A percentile compares a stretch with the other conserved stretches of the same genome.
phyloP scores from a whole-genome alignment of 2,797 vertebrate genomes.

The Acrossocheilus fasciatus region DNA sequence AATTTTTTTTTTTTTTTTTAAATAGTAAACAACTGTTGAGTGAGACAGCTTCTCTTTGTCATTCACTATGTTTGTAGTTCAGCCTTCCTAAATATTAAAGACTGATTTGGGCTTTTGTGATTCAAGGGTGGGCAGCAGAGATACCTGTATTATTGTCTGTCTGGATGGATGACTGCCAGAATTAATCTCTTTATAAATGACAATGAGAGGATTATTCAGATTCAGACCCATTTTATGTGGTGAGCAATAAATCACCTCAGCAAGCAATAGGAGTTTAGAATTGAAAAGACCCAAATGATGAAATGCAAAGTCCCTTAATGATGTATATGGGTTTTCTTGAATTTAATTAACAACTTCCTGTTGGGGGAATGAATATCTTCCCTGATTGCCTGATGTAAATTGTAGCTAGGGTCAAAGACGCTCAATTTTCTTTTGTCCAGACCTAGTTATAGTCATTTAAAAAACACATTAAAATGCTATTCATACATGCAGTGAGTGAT shows the following conservation, averaged over 20 bases:
- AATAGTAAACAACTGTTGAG: background rate
- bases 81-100: slow-evolving; percentile 19
- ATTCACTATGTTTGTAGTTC: background rate
- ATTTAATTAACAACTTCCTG: background rate
- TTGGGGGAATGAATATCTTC: background rate
- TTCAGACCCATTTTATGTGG: slow-evolving; percentile 13
- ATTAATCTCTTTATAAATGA: slow-evolving; percentile 33
- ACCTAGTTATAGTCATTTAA: background rate
- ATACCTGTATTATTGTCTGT: slow-evolving; percentile 27
- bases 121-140: background rate
- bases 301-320: slow-evolving; percentile 19
- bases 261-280: background rate
- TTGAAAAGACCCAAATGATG: slow-evolving; percentile 11
- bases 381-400: background rate
- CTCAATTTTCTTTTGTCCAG: background rate
- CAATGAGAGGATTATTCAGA: slow-evolving; percentile 28
- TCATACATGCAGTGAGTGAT: background rate
- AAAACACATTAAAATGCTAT: background rate
- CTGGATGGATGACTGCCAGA: slow-evolving; percentile 23
- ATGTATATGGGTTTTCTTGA: background rate
- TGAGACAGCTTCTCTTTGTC: background rate
- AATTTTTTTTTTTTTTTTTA: background rate
- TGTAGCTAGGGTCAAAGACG: background rate
- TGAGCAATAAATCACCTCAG: slow-evolving; percentile 18
- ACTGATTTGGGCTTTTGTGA: slow-evolving; percentile 2